Percentiles rank a stretch among this genome's conserved stretches.
Evolutionary conservation across 2,113 vertebrate genomes (phyloP).

Genomic region (Promerops cafer): DNA sequence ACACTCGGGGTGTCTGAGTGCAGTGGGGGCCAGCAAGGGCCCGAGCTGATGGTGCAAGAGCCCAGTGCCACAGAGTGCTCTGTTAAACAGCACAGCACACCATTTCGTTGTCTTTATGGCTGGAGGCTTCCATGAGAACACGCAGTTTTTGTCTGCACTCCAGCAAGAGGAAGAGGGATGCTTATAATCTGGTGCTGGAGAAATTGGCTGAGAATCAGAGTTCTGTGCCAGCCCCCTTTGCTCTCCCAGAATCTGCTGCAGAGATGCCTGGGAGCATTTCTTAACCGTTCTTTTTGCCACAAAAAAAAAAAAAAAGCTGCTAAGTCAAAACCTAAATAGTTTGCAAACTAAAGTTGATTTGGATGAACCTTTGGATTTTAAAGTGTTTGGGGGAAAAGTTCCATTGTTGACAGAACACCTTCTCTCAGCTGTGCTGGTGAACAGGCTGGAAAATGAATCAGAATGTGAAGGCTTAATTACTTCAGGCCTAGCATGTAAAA

Average conservation of each 20-base stretch:
- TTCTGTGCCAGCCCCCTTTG: constrained; percentile 50
- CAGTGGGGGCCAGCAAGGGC: neutral
- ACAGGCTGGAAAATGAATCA: constrained; percentile 31
- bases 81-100: neutral
- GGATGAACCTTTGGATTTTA: neutral
- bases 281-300: constrained; percentile 16
- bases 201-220: constrained; percentile 49
- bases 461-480: neutral
- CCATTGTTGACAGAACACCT: constrained; percentile 23
- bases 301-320: neutral
- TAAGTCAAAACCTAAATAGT: constrained; percentile 36
- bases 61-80: neutral
- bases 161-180: constrained; percentile 55
- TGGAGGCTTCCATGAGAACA: constrained; percentile 46
- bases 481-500: neutral
- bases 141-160: constrained; percentile 43
- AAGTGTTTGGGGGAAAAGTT: neutral
- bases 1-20: accelerated
- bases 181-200: constrained; percentile 33
- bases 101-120: constrained; percentile 19
- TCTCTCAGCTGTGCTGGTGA: neutral
- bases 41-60: accelerated
- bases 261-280: constrained; percentile 12
- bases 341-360: constrained; percentile 36
- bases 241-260: constrained; percentile 42